Conservation (phyloP, 1,140 invertebrate genomes). For the Eriocheir sinensis region DNA sequence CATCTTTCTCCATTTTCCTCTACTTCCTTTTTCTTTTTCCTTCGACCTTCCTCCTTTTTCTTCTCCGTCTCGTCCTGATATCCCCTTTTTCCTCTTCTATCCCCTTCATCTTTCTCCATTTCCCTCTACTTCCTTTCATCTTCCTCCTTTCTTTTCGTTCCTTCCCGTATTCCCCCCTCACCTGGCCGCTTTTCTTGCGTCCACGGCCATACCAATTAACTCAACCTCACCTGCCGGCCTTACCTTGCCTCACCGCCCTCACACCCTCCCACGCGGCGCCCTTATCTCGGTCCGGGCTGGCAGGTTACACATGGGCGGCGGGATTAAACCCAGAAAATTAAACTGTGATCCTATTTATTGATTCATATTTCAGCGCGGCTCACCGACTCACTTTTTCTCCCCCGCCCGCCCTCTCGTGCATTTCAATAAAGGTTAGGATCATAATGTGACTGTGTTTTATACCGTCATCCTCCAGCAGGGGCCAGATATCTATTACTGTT, state of each 20-base stretch:
- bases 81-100: no score
- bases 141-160: not conserved
- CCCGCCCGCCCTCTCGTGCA: not conserved
- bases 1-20: no score
- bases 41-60: no score
- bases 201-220: not conserved
- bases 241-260: no score
- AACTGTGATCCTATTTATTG: conserved; percentile 17
- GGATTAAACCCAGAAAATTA: conserved; percentile 1
- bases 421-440: conserved; percentile 20
- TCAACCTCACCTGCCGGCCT: not conserved
- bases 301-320: not conserved
- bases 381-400: no score
- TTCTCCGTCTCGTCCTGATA: no score
- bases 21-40: no score
- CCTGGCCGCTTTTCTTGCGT: not conserved
- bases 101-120: no score
- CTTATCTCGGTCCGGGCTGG: not conserved
- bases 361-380: conserved; percentile 10
- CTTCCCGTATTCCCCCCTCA: not conserved
- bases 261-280: no score
- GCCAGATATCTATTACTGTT: conserved; percentile 48
- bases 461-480: conserved; percentile 30
- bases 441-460: conserved; percentile 41
- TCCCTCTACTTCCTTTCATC: no score